Evolutionary conservation across 2,888 invertebrate species (phyloP), one percentile per base, ranked within the genome.

Genomic region (Agrochola macilenta): DNA sequence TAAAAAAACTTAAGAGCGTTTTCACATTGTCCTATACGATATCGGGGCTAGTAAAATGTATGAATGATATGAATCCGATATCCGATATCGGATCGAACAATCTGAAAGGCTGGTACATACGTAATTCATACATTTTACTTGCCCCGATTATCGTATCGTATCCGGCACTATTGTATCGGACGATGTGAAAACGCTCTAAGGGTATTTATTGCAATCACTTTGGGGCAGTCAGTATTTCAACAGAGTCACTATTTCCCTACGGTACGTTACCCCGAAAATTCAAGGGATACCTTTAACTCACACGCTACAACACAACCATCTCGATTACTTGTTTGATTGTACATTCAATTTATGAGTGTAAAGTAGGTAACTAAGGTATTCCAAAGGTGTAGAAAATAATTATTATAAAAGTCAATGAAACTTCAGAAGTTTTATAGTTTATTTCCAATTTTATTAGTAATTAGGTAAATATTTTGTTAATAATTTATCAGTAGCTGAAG

Each of bases 221-320:
- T n/a, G 1, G 52, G 76, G 30, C 43, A 61, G 75, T 52, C 26
- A 61, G 52, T 9, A 54, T 78, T 79, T 26, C 17, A 26, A 52
- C 20, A 17, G 12, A 74, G 14, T 43, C n/a, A 14, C 14, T 60
- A 81, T 23, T 46, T 54, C 11, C 30, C 8, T 46, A 23, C 0
- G 14, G 30, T 20, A n/a, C 12, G 35, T 26, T 17, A 70, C 14
- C 1, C 7, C 11, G 3, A 39, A 30, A 20, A 39, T 79, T 30
- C 17, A 54, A 78, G 26, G 12, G 3, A 58, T 26, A 46, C 17
- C 8, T 79, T 58, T 57, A 60, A 1, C 17, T 30, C 9, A 30
- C 30, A 63, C 8, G 57, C 23, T 17, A 68, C 20, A n/a, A 63
- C 17, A n/a, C 69, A 85, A 65, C 81, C 81, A 81, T 64, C 81